Evolutionary conservation across 2,797 vertebrate species (phyloP).

Genomic region (Zenarchopterus dispar): DNA sequence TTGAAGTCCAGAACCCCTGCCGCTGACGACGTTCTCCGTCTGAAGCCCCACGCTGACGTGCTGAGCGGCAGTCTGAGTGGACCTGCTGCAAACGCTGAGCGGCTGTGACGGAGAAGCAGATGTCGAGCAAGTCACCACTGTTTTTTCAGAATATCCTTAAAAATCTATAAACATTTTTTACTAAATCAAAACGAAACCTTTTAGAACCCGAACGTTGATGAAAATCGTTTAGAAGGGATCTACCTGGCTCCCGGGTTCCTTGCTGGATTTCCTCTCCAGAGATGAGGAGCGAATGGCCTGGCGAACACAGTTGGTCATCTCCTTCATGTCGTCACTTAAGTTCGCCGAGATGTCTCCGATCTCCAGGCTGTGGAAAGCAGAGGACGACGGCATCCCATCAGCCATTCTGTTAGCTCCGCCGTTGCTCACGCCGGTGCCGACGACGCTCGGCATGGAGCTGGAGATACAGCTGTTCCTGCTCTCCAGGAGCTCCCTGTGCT

Average conservation of each 20-base stretch:
- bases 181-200: neutral
- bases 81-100: constrained; percentile 78
- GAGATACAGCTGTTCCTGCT: constrained; percentile 59
- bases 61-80: constrained; percentile 89
- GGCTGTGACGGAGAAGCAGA: constrained; percentile 23
- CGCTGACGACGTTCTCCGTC: constrained; percentile 83
- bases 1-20: constrained; percentile 77
- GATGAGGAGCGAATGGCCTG: constrained; percentile 97
- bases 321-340: constrained; percentile 99
- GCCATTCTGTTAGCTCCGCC: constrained; percentile 41
- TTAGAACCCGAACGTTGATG: neutral
- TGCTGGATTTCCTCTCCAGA: constrained; percentile 92
- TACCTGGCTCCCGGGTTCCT: constrained; percentile 90
- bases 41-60: constrained; percentile 91
- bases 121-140: too few species aligned
- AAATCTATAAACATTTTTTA: too few species aligned
- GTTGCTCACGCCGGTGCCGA: constrained; percentile 17
- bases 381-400: constrained; percentile 60
- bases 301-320: constrained; percentile 98
- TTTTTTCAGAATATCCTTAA: neutral
- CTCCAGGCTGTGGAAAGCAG: constrained; percentile 82
- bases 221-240: neutral
- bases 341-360: constrained; percentile 94
- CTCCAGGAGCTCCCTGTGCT: constrained; percentile 90
- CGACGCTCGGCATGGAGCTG: constrained; percentile 33